phyloP scores from a whole-genome alignment of 2,113 vertebrate genomes.

The Serilophus lunatus region DNA sequence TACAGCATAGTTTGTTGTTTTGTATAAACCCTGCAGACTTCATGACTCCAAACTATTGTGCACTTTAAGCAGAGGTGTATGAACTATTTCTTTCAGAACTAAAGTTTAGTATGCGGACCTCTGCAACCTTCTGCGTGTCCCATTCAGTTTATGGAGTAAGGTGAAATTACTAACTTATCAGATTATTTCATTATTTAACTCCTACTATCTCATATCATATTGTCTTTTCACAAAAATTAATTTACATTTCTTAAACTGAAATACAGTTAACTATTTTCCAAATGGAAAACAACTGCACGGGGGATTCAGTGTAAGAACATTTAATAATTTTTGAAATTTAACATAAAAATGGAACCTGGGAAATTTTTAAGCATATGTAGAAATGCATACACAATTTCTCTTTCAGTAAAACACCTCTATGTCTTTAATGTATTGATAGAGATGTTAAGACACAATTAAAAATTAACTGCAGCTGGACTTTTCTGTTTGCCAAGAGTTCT shows the following conservation, averaged over 20 bases:
- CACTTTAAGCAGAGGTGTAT: not conserved
- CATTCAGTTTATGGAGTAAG: not conserved
- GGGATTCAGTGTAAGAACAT: not conserved
- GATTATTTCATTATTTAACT: not conserved
- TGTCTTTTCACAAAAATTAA: not conserved
- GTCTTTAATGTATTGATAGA: not conserved
- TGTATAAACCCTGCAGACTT: not conserved
- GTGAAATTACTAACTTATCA: not conserved
- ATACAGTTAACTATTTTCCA: not conserved
- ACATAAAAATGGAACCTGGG: accelerated
- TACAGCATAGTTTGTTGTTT: not conserved
- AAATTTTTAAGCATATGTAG: not conserved
- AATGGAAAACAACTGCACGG: not conserved
- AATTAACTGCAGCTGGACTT: not conserved
- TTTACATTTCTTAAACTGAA: not conserved
- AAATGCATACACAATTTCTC: not conserved
- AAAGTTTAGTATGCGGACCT: not conserved
- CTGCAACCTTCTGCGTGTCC: not conserved
- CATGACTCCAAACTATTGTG: not conserved
- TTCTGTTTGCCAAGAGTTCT: not conserved
- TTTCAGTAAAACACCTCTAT: not conserved
- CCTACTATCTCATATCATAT: not conserved
- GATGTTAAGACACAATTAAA: not conserved
- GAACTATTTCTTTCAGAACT: not conserved
- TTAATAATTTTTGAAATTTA: not conserved